Evolutionary conservation across 2,888 invertebrate genomes (phyloP).

Genomic region (Macaria liturata): DNA sequence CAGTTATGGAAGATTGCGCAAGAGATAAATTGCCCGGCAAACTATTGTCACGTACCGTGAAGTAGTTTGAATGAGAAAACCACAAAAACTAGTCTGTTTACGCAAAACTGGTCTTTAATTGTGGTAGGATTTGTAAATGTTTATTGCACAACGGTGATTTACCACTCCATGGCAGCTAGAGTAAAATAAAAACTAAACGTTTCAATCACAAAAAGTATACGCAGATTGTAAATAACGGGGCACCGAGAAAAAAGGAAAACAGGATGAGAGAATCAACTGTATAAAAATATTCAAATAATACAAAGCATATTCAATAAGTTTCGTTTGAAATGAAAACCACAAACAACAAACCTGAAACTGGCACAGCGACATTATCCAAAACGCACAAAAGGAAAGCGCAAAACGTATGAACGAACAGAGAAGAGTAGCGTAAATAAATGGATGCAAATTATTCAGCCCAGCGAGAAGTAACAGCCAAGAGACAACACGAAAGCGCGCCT

Average conservation of each 20-base stretch:
- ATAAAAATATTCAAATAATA: no score
- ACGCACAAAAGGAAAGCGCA: constrained; percentile 45
- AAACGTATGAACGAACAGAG: constrained; percentile 56
- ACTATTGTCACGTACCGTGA: constrained; percentile 52
- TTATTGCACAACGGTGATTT: constrained; percentile 16
- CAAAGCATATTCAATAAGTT: no score
- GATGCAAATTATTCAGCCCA: constrained; percentile 55
- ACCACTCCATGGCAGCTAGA: not conserved
- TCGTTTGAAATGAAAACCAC: not conserved
- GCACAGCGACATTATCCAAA: constrained; percentile 30
- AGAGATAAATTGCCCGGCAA: constrained; percentile 38
- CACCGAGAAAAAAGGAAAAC: no score
- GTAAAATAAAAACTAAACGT: not conserved
- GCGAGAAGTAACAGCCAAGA: constrained; percentile 54
- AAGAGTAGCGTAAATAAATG: constrained; percentile 70
- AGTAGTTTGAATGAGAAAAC: constrained; percentile 40
- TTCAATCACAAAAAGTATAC: not conserved
- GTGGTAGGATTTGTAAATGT: constrained; percentile 25
- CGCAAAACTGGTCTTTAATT: constrained; percentile 34
- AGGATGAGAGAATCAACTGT: no score
- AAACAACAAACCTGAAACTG: constrained; percentile 6
- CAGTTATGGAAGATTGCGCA: constrained; percentile 36
- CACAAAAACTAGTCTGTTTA: constrained; percentile 34
- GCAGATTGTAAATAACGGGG: no score
- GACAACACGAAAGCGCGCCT: constrained; percentile 50